Evolutionary conservation across 2,797 vertebrate genomes (phyloP).

Genomic region (Sebastes minor): DNA sequence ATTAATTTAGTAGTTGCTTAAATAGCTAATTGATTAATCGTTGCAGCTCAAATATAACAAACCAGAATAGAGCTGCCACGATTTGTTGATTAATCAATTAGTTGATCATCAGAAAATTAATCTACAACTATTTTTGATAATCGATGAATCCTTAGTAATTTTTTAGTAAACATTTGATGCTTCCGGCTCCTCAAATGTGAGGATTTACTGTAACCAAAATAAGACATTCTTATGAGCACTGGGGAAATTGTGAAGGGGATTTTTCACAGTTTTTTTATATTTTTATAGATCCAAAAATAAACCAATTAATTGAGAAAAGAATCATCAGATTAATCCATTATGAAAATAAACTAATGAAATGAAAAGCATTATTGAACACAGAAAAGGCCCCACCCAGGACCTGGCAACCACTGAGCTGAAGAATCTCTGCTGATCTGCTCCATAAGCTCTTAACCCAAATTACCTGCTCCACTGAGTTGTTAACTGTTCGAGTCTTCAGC

Average conservation of each 20-base stretch:
- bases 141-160: background rate
- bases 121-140: background rate
- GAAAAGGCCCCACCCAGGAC: constrained; percentile 1
- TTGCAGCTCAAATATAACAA: background rate
- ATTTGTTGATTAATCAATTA: background rate
- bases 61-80: background rate
- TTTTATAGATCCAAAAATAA: background rate
- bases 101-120: background rate
- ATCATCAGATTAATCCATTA: background rate
- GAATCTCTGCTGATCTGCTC: constrained; percentile 36
- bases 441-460: constrained; percentile 64
- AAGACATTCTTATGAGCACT: background rate
- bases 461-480: constrained; percentile 65
- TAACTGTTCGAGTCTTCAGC: constrained; percentile 47
- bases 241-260: background rate
- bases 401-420: constrained; percentile 7
- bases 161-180: background rate
- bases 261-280: too few species aligned
- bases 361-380: constrained; percentile 4
- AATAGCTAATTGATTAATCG: too few species aligned
- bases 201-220: background rate
- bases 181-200: background rate
- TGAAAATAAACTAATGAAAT: background rate
- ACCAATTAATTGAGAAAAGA: background rate
- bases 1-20: too few species aligned